phyloP scores from a whole-genome alignment of 1,140 invertebrate species.

The Brachionus calyciflorus region DNA sequence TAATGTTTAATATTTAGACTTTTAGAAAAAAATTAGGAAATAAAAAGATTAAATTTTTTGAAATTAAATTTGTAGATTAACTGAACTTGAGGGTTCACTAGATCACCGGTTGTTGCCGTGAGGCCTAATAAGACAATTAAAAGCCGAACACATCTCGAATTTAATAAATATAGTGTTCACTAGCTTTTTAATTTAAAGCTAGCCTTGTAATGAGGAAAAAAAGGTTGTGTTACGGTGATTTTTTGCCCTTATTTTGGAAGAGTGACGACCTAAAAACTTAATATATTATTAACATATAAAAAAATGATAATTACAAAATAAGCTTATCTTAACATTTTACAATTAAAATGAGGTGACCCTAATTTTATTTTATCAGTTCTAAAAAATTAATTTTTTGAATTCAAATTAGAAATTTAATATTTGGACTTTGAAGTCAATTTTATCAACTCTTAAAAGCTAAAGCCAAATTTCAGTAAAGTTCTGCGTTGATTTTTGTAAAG shows the following conservation, averaged over 20 bases:
- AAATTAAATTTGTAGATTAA: background rate
- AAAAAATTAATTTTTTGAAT: background rate
- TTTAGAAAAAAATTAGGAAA: too few relatives aligned
- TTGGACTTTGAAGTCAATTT: too few relatives aligned
- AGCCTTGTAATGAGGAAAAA: constrained; percentile 46
- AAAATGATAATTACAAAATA: background rate
- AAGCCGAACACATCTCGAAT: background rate
- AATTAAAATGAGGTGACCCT: too few relatives aligned
- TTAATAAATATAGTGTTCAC: background rate
- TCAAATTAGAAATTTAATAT: background rate
- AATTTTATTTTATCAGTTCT: too few relatives aligned
- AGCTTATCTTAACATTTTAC: background rate
- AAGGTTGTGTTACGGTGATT: background rate
- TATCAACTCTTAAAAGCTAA: background rate
- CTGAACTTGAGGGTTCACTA: background rate
- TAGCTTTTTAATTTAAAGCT: background rate
- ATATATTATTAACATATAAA: too few relatives aligned
- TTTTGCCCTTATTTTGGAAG: background rate
- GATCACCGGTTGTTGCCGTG: constrained; percentile 19
- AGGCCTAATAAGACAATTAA: background rate
- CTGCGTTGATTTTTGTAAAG: background rate
- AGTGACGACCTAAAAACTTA: constrained; percentile 25
- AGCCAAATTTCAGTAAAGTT: constrained; percentile 1
- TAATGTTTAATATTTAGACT: too few relatives aligned
- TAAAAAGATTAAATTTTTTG: constrained; percentile 8